Conservation (phyloP, 2,113 vertebrate species). For the Xenus cinereus region DNA sequence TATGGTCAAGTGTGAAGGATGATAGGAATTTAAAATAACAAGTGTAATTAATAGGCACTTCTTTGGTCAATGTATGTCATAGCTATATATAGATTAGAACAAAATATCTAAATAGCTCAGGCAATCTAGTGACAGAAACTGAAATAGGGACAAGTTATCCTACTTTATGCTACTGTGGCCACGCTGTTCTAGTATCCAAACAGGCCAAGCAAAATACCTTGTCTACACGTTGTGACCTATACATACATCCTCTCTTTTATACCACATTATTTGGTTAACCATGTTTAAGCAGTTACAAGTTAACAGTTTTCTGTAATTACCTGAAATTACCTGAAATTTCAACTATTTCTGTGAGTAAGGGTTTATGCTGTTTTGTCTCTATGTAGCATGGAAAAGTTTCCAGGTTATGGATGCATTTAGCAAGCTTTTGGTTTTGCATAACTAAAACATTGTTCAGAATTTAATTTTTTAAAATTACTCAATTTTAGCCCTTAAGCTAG, state of each 20-base stretch:
- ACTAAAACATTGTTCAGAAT: neutral
- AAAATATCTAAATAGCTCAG: neutral
- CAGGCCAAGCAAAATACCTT: neutral
- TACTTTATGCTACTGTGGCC: neutral
- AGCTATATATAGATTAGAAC: neutral
- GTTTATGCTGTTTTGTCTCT: neutral
- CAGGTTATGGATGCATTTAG: neutral
- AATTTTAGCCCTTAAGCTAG: neutral
- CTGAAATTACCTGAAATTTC: neutral
- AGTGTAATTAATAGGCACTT: neutral
- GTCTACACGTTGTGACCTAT: neutral
- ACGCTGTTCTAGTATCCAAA: neutral
- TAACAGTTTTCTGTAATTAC: neutral
- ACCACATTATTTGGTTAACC: neutral
- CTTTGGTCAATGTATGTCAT: neutral
- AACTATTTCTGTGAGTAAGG: neutral
- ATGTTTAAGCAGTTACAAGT: neutral
- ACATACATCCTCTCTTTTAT: neutral
- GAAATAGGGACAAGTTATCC: neutral
- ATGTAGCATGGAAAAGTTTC: neutral
- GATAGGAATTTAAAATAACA: neutral
- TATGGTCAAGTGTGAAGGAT: neutral
- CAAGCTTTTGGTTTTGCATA: neutral
- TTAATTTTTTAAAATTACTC: neutral
- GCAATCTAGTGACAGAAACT: neutral